Conservation (phyloP, 1,140 invertebrate species). For the Lucilia sericata region DNA sequence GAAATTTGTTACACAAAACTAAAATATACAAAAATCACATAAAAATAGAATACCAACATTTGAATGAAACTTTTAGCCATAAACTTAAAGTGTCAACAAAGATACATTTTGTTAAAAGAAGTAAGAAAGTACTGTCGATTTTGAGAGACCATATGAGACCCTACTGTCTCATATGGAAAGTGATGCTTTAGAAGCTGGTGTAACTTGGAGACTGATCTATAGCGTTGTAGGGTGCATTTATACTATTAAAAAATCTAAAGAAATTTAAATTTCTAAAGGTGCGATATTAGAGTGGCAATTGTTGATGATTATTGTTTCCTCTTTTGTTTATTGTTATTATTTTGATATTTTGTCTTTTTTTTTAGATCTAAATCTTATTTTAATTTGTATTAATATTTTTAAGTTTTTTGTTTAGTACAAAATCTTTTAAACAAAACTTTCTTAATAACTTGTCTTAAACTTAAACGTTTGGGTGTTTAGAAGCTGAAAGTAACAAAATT, state of each 20-base stretch:
- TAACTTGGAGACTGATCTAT: too few species aligned
- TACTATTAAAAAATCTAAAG: background rate
- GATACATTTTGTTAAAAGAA: background rate
- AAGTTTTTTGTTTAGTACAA: background rate
- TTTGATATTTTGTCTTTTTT: background rate
- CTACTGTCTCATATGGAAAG: too few species aligned
- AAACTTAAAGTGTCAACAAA: background rate
- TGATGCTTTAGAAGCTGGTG: too few species aligned
- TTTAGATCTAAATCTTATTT: background rate
- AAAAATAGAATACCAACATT: background rate
- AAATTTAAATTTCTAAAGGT: background rate
- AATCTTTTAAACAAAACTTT: background rate
- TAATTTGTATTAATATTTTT: too few species aligned
- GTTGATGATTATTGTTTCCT: constrained; percentile 16
- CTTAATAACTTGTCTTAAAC: background rate
- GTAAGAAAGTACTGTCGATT: background rate
- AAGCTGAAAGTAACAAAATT: background rate
- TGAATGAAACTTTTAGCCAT: background rate
- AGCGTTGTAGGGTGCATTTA: background rate
- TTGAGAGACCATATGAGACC: too few species aligned
- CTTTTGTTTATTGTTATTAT: background rate
- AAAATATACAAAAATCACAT: background rate
- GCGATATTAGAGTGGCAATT: background rate
- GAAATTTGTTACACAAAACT: constrained; percentile 8
- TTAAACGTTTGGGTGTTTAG: background rate